Conservation (phyloP, 2,113 vertebrate species). For the Promerops cafer region DNA sequence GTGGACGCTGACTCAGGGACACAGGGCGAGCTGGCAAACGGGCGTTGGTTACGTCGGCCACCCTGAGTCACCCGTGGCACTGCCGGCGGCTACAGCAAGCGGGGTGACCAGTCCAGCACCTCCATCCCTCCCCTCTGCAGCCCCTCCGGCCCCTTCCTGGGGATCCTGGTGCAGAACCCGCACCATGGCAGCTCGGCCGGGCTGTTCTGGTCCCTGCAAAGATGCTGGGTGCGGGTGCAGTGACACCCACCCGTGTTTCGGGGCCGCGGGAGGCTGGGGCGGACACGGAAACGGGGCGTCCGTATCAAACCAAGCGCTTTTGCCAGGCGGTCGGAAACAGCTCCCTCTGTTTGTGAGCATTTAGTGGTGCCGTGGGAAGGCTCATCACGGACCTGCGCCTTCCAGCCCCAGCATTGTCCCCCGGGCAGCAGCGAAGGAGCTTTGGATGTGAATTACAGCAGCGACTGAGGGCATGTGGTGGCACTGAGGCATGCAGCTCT, state of each 20-base stretch:
- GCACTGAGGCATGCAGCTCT: neutral
- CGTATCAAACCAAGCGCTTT: neutral
- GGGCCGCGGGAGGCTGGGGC: neutral
- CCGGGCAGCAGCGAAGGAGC: neutral
- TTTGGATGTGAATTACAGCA: neutral
- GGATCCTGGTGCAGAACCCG: neutral
- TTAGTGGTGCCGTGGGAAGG: neutral
- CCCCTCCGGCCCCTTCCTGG: neutral
- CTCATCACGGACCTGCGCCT: neutral
- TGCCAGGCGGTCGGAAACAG: neutral
- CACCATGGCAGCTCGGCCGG: rapidly evolving
- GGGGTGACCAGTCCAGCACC: neutral
- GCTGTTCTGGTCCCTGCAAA: neutral
- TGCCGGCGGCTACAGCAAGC: rapidly evolving
- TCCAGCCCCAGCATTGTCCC: neutral
- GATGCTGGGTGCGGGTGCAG: neutral
- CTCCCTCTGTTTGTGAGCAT: slow-evolving; percentile 10
- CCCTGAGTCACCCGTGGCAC: neutral
- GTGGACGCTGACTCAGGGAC: slow-evolving; percentile 3
- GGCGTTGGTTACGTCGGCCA: neutral
- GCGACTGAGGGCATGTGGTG: rapidly evolving
- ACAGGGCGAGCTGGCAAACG: neutral
- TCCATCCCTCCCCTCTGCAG: neutral
- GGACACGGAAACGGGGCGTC: neutral
- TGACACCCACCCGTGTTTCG: neutral